Conservation (phyloP, 2,888 invertebrate genomes). For the Arge pagana region DNA sequence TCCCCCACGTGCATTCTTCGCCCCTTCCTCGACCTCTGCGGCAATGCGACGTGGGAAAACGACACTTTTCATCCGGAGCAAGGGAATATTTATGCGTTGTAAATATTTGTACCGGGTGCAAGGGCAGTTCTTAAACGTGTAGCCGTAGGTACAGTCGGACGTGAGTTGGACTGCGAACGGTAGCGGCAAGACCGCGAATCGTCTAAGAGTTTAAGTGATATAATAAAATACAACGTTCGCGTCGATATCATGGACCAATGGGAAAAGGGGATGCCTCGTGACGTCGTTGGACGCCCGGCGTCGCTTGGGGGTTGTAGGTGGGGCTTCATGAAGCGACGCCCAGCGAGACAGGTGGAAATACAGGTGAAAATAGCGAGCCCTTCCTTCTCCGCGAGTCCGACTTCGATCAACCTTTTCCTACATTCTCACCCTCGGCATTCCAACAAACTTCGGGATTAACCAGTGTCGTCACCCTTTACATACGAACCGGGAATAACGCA, state of each 20-base stretch:
- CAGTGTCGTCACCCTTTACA: no score
- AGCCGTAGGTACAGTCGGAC: not conserved
- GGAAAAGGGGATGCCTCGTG: slow-evolving; percentile 45
- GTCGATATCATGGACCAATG: slow-evolving; percentile 51
- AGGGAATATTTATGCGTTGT: slow-evolving; percentile 23
- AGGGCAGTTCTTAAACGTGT: no score
- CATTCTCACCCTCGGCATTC: no score
- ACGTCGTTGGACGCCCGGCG: slow-evolving; percentile 51
- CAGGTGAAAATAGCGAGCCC: slow-evolving; percentile 17
- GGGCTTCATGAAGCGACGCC: slow-evolving; percentile 52
- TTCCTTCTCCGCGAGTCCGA: no score
- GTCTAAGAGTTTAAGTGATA: slow-evolving; percentile 40
- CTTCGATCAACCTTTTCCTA: no score
- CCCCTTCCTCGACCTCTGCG: no score
- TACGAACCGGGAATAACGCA: no score
- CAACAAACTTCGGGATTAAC: no score
- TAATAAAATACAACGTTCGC: slow-evolving; percentile 52
- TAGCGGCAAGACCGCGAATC: slow-evolving; percentile 6
- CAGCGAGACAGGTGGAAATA: slow-evolving; percentile 53
- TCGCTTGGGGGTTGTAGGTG: slow-evolving; percentile 54
- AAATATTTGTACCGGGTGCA: no score
- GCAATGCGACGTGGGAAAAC: no score
- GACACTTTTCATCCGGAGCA: no score
- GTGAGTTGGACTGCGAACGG: not conserved
- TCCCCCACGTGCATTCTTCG: no score